Evolutionary conservation across 2,797 vertebrate species (phyloP), one percentile per base, ranked within the genome.

Genomic region (Eleutherodactylus coqui): DNA sequence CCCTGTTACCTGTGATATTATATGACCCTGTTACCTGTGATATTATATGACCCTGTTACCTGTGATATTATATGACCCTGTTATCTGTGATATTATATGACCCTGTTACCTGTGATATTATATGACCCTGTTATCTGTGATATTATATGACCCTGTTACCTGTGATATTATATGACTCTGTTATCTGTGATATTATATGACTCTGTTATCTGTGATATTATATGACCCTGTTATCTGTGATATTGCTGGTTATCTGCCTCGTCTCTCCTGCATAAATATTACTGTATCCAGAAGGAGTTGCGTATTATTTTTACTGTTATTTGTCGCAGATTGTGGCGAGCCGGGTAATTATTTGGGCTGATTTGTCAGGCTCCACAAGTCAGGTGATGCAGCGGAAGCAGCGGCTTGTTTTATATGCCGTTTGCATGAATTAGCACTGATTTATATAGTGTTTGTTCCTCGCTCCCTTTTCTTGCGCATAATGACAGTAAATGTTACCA

Each of bases 361-460:
- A 41, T 85, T 70, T 78, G 75, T 85, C 75, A 85, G 62, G 75
- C 58, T 78, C n/a, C 75, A 78, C 75, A 79, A 75, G 38, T 75
- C 72, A 49, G 53, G 82, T 58, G 58, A 79, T 36, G 64, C 64
- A 45, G 64, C n/a, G 45, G 60, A 77, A 53, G 43, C 75, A 85
- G 27, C n/a, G 75, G 36, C 24, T 53, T 79, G 47, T 79, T 79
- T 85, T 73, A 79, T 79, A 29, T 32, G 49, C 76, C 9, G n/a
- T 53, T 79, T 70, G 76, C 84, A 70, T 78, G 60, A 72, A 85
- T 85, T 79, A 73, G 49, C n/a, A 5, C 32, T 79, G 84, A 79
- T 85, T 85, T 85, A 79, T 85, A 38, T 64, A 19, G 43, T 27
- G 75, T 67, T 38, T 77, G 43, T 70, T 67, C 67, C 69, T 69